Base-by-base conservation (phyloP, 1,140 invertebrate species). In the Galendromus occidentalis region DNA sequence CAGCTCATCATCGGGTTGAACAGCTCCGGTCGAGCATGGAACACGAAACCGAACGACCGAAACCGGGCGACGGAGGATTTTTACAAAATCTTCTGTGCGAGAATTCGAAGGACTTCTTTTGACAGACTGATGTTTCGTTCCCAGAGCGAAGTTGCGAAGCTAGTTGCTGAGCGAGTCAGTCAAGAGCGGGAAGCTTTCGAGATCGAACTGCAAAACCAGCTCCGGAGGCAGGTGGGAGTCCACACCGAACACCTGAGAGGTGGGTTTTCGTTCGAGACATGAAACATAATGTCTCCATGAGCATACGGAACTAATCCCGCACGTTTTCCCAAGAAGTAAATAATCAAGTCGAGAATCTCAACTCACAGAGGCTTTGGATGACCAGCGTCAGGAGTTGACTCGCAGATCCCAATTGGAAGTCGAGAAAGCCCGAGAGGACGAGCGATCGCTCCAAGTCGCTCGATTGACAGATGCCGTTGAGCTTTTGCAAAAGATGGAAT, bases 161-260 rank as follows among this genome's bases (percentile, higher is more conserved):
- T 59, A 22, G 51, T 59, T 18, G 51, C 51, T 6, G 17, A 59
- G 14, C 70, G 86, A 84, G 72, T 84, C 18, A 72, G 80, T 42
- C 76, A 79, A 66, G 78, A 85, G 44, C 77, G 80, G 66, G 81
- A 83, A 68, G 79, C 82, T 42, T 80, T 83, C 70, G 84, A 91
- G 72, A 75, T 79, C 45, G 85, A 91, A 69, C 75, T 92, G 30
- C 79, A 85, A n/a, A 74, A 80, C 44, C 84, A 90, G 72, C 72
- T 94, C 47, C 84, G 85, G 70, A 76, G 84, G 42, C 88, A 91
- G 71, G 80, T 86, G 6, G 84, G 87, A 70, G 83, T 87, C 9
- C 87, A 92, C 75, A 78, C 81, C 33, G 88, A 91, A 74, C 86
- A 92, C 74, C 75, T 93, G 55, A 79, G 80, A 66, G 85, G 88